These are phyloP conservation scores for Cephalopholis sonnerati DNA, from an alignment of 2,113 vertebrate species.

Conservation along the genomic window DNA sequence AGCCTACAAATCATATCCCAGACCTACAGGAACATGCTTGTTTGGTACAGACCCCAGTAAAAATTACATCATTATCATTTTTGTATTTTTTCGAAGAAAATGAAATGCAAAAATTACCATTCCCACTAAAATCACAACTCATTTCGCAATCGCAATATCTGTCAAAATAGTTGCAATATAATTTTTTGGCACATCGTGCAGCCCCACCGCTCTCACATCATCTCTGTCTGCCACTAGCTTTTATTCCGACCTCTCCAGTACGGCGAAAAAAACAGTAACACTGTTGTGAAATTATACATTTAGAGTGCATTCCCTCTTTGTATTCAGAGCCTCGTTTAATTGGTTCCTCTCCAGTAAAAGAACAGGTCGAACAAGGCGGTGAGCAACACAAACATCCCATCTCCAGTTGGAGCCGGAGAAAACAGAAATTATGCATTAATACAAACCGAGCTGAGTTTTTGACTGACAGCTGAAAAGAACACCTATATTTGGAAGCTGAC, in stretches of 20 bases:
- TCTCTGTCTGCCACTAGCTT: not conserved
- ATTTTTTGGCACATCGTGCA: no score
- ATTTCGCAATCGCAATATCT: no score
- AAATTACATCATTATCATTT: no score
- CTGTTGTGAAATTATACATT: not conserved
- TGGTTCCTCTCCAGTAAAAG: constrained; percentile 21
- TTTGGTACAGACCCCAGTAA: no score
- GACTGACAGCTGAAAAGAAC: constrained; percentile 78
- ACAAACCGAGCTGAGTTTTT: constrained; percentile 43
- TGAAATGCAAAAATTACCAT: no score
- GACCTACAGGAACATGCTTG: no score
- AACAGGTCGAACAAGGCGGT: constrained; percentile 35
- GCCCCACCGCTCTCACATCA: not conserved
- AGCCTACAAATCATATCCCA: no score
- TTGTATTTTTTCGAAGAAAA: no score
- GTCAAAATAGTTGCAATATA: no score
- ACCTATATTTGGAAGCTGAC: constrained; percentile 79
- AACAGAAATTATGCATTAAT: constrained; percentile 63
- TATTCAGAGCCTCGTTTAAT: constrained; percentile 18
- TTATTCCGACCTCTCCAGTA: not conserved
- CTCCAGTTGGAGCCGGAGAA: constrained; percentile 26
- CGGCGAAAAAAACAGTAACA: not conserved
- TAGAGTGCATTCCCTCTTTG: not conserved
- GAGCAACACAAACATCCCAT: constrained; percentile 47
- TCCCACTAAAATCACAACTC: no score